Evolutionary conservation across 2,113 vertebrate genomes (phyloP).

Genomic region (Grammomys dolichurus): DNA sequence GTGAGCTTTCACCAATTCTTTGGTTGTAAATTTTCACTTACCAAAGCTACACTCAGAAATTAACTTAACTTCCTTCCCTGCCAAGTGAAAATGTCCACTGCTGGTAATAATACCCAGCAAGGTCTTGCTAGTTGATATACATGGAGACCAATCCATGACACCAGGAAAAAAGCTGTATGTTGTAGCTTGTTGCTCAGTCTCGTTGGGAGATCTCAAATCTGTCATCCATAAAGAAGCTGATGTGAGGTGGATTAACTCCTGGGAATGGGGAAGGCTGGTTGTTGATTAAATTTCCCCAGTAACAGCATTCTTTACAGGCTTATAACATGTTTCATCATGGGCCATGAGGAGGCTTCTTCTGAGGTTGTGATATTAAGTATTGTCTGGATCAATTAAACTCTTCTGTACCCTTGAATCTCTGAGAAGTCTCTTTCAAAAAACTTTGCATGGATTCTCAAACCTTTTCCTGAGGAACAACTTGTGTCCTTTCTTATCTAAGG

Average conservation of each 20-base stretch:
- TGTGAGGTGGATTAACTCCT: fast-evolving
- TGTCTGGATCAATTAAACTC: not conserved
- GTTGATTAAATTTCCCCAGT: not conserved
- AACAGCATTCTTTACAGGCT: not conserved
- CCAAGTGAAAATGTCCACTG: not conserved
- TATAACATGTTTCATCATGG: not conserved
- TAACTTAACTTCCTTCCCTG: not conserved
- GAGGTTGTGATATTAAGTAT: not conserved
- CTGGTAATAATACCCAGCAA: not conserved
- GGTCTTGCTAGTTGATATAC: too few species aligned
- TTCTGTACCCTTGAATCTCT: not conserved
- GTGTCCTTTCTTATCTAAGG: not conserved
- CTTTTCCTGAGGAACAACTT: not conserved
- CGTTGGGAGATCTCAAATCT: not conserved
- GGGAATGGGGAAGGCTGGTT: not conserved
- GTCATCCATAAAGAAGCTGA: not conserved
- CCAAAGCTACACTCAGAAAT: not conserved
- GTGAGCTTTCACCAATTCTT: not conserved
- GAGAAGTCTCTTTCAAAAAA: not conserved
- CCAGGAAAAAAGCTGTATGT: not conserved
- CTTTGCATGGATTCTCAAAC: not conserved
- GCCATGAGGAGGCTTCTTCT: not conserved
- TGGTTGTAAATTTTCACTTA: not conserved
- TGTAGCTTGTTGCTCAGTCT: not conserved
- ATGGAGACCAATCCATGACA: not conserved